phyloP scores from a whole-genome alignment of 2,113 vertebrate genomes.

The Mesocricetus auratus region DNA sequence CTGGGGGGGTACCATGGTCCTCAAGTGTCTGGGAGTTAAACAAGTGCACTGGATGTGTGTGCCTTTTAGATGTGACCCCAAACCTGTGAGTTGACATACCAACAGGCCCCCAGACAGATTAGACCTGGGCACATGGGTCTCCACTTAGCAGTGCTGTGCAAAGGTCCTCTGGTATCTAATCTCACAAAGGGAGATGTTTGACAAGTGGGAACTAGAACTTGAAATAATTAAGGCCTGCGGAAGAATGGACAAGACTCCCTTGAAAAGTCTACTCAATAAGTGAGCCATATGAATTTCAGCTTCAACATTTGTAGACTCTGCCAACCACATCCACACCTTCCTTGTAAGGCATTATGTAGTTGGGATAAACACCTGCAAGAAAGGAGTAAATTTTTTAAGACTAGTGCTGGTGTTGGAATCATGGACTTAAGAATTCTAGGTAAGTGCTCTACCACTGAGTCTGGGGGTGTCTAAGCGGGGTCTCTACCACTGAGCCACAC shows the following conservation, averaged over 20 bases:
- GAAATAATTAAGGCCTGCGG: not conserved
- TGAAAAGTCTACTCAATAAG: not conserved
- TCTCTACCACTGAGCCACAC: not conserved
- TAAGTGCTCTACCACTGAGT: not conserved
- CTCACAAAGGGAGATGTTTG: no score
- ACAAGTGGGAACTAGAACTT: not conserved
- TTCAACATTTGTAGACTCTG: rapidly evolving
- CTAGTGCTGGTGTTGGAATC: not conserved
- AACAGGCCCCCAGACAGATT: not conserved
- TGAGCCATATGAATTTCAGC: not conserved
- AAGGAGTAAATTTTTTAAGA: no score
- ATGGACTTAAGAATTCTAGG: not conserved
- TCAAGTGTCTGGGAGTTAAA: not conserved
- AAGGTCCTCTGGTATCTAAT: not conserved
- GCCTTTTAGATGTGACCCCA: not conserved
- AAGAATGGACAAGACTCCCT: not conserved
- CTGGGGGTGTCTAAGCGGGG: not conserved
- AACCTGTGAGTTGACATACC: no score
- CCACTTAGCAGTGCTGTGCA: not conserved
- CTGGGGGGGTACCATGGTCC: rapidly evolving
- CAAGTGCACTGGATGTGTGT: not conserved
- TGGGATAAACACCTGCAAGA: not conserved
- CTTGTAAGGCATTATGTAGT: not conserved
- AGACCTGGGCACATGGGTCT: not conserved
- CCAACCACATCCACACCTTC: not conserved